Evolutionary conservation across 1,140 invertebrate species (phyloP), one percentile per base, ranked within the genome.

Genomic region (Caenorhabditis brenneri): DNA sequence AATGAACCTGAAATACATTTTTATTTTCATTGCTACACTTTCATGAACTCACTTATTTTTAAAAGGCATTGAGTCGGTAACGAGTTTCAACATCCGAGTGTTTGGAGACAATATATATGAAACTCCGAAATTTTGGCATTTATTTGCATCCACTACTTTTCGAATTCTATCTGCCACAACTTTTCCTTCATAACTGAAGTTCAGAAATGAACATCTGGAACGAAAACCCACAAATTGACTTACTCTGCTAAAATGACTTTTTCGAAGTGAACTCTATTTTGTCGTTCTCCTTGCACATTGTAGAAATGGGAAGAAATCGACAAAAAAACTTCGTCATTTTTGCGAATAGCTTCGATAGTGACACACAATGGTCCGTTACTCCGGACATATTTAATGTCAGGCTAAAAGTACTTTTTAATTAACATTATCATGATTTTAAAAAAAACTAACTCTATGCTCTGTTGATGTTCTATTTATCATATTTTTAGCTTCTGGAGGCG

Each of bases 161-260:
- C 65, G 65, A 12, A 74, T 33, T 42, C 65, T 12, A 42, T 74
- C 65, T 24, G 65, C 65, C n/a, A 74, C 65, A 7, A 74, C 36
- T 74, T 24, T 74, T 42, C 65, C 65, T 42, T 74, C 65, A 24
- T 74, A 74, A 74, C 65, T 74, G 36, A 42, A n/a, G n/a, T n/a
- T n/a, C n/a, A n/a, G n/a, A 74, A 36, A 65, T 36, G 22, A 15
- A 36, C 24, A 19, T 58, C 27, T 12, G 24, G 4, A 27, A 29
- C 29, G 9, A 27, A 24, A 7, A 0, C 29, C n/a, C 19, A 51
- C 15, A 16, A 6, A 1, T n/a, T 51, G 19, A 55, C 53, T 55
- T 27, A 74, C 65, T 74, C 65, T 46, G 36, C 36, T 9, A 74
- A 10, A 27, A 74, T 74, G 12, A 74, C 42, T 31, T 74, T 74